Evolutionary conservation across 2,113 vertebrate genomes (phyloP), one percentile per base, ranked within the genome.

Genomic region (Myrmophylax atrothorax): DNA sequence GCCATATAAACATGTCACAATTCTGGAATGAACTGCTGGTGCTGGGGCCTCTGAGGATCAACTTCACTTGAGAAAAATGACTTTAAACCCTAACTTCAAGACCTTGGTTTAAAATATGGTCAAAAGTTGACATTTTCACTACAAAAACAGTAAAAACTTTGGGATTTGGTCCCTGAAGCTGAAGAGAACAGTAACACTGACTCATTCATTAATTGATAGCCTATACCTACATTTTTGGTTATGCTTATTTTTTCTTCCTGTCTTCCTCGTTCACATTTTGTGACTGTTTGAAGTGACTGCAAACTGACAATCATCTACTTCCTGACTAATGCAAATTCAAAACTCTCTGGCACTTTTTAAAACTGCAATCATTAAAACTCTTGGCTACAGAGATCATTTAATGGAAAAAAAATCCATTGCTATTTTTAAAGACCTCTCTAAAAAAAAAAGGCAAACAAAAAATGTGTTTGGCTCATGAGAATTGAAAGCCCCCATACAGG

Each of bases 401-500:
- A 38, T 40, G 24, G 7, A 26, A 74, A 73, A 78, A 52, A 47
- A 52, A 22, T 9, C 5, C 28, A 63, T 2, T 59, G 23, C 18
- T 73, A 29, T 53, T 78, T 91, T 81, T 44, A 74, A 77, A 84
- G 37, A 37, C 7, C 2, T 86, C 13, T 42, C 11, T 24, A 14
- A 56, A 79, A 73, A 72, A 72, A 15, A 17, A 9, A 56, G 44
- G 8, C 24, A 59, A 75, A 28, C 3, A 72, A 74, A 60, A 31
- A 52, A 40, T 2, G 14, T n/a, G 19, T 64, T 84, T 66, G 23
- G 9, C 52, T 63, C 72, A 66, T n/a, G 12, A 59, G 25, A 47
- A 47, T 64, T 18, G 68, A 83, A 84, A 52, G 20, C 6, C 0
- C 10, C 19, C 1, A 1, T 14, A 18, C 1, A 55, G 25, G 11